These are phyloP conservation scores for Stenichneumon culpator DNA, from an alignment of 2,888 invertebrate species.

Conservation along the genomic window DNA sequence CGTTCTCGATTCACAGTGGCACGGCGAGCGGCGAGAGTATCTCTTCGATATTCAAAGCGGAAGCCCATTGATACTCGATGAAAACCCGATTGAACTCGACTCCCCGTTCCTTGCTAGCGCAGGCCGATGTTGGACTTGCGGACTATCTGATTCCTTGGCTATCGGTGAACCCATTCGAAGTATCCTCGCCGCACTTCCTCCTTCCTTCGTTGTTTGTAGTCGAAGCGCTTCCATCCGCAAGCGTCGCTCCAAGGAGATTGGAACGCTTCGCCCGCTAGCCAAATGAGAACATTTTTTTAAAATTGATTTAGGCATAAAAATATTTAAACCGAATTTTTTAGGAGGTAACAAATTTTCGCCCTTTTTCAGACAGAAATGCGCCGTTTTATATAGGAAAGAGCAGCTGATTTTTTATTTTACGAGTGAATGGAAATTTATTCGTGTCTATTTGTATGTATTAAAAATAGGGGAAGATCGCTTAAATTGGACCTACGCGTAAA, in stretches of 20 bases:
- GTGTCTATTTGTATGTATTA: too few species aligned
- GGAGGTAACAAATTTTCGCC: neutral
- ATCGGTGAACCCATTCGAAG: neutral
- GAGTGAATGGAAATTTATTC: neutral
- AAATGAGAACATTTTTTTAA: neutral
- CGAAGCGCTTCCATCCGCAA: neutral
- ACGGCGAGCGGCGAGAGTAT: constrained; percentile 22
- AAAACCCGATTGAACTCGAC: constrained; percentile 61
- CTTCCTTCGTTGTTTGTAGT: neutral
- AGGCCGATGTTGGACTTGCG: neutral
- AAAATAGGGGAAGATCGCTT: too few species aligned
- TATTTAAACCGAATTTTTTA: neutral
- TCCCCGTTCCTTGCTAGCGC: constrained; percentile 1
- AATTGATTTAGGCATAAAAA: neutral
- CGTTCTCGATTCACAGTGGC: constrained; percentile 18
- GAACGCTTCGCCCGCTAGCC: neutral
- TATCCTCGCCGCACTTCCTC: neutral
- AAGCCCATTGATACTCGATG: constrained; percentile 66
- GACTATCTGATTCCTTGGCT: constrained; percentile 14
- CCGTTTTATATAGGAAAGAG: neutral
- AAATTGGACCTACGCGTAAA: too few species aligned
- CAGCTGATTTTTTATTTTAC: neutral
- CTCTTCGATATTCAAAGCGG: constrained; percentile 68
- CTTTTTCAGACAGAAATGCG: neutral
- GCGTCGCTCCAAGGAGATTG: neutral